These are phyloP conservation scores for Nycticryphes semicollaris DNA, from an alignment of 2,113 vertebrate species.

Conservation along the genomic window DNA sequence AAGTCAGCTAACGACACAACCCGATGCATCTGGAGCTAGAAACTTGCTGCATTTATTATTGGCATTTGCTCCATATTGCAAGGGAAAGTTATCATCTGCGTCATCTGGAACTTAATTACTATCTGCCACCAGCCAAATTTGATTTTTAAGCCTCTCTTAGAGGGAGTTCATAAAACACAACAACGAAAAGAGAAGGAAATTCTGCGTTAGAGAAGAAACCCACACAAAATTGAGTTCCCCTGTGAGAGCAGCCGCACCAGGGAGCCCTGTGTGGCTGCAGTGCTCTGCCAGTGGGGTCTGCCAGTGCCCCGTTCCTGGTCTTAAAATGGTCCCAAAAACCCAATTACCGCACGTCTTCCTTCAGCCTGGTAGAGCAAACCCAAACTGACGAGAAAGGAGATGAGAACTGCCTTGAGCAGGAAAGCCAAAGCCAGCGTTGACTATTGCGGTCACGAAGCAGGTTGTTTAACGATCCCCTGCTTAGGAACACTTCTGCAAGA, in stretches of 20 bases:
- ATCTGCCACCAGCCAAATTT: conserved; percentile 33
- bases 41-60: not conserved
- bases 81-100: conserved; percentile 57
- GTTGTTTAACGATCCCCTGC: not conserved
- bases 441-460: accelerated
- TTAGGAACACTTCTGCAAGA: not conserved
- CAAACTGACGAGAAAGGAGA: not conserved
- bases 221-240: not conserved
- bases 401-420: not conserved
- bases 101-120: conserved; percentile 60
- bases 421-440: accelerated
- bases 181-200: not conserved
- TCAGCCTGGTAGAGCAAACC: not conserved
- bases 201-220: accelerated
- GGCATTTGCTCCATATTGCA: conserved; percentile 67
- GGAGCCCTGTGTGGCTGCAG: not conserved
- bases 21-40: conserved; percentile 62
- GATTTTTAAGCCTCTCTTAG: not conserved
- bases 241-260: not conserved
- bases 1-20: not conserved
- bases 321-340: accelerated
- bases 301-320: accelerated
- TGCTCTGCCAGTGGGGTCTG: accelerated
- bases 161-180: not conserved
- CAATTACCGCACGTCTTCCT: not conserved